Evolutionary conservation across 2,888 invertebrate genomes (phyloP).

Genomic region (Phrixothrix hirtus): DNA sequence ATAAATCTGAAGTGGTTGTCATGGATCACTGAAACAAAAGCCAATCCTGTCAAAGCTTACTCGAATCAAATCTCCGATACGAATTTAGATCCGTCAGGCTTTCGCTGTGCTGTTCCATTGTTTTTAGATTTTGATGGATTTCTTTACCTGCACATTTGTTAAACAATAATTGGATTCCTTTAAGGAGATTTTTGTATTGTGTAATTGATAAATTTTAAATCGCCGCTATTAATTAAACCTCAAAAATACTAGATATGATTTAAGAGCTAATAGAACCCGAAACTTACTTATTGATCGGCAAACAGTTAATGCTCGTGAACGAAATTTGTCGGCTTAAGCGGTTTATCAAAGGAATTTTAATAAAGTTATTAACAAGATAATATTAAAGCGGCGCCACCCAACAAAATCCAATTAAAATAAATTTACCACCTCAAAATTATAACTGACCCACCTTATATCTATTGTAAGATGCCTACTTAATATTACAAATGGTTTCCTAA

Average conservation of each 20-base stretch:
- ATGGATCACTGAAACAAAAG: slow-evolving; percentile 53
- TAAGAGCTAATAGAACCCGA: too few relatives aligned
- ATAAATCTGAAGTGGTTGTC: slow-evolving; percentile 51
- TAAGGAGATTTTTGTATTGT: slow-evolving; percentile 3
- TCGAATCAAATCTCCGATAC: slow-evolving; percentile 51
- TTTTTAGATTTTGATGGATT: slow-evolving; percentile 54
- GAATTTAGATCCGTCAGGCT: slow-evolving; percentile 52
- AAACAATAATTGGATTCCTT: slow-evolving; percentile 19
- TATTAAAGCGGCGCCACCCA: slow-evolving; percentile 41
- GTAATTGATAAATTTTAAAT: slow-evolving; percentile 12
- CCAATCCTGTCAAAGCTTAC: slow-evolving; percentile 50
- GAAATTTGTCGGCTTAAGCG: slow-evolving; percentile 23
- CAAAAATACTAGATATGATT: too few relatives aligned
- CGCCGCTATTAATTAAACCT: neutral
- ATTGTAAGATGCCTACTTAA: slow-evolving; percentile 25
- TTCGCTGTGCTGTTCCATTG: slow-evolving; percentile 48
- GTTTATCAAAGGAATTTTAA: slow-evolving; percentile 38
- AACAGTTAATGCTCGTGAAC: slow-evolving; percentile 19
- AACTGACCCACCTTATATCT: slow-evolving; percentile 25
- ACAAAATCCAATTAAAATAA: slow-evolving; percentile 46
- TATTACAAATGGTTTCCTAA: slow-evolving; percentile 25
- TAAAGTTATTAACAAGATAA: slow-evolving; percentile 48
- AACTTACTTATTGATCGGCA: too few relatives aligned
- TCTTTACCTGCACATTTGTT: slow-evolving; percentile 35
- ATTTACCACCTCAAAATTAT: slow-evolving; percentile 44